A percentile compares a stretch with the other conserved stretches of the same genome.
phyloP scores from a whole-genome alignment of 1,140 invertebrate species.

The Drosophila kepulauana region DNA sequence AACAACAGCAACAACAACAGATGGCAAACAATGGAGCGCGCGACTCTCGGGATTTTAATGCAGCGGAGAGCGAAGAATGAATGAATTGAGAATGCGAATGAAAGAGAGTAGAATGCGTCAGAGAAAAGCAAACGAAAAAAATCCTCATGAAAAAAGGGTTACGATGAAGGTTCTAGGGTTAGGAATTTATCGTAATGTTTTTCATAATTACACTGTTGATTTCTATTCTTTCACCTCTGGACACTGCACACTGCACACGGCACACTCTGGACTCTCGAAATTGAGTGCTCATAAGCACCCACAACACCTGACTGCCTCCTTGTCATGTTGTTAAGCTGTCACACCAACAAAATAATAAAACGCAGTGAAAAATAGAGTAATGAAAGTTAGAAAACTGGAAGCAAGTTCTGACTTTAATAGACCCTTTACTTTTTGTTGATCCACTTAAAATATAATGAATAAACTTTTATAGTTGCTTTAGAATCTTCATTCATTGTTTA shows the following conservation, averaged over 20 bases:
- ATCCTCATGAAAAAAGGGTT: slow-evolving; percentile 43
- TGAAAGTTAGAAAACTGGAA: too few species aligned
- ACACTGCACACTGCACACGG: background rate
- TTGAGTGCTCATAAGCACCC: slow-evolving; percentile 42
- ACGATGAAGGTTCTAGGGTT: background rate
- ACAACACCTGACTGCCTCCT: slow-evolving; percentile 45
- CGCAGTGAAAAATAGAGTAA: background rate
- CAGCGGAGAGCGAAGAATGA: slow-evolving; percentile 22
- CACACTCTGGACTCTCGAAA: slow-evolving; percentile 19
- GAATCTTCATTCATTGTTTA: too few species aligned
- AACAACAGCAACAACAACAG: slow-evolving; percentile 62
- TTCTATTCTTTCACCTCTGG: background rate
- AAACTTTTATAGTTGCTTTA: too few species aligned
- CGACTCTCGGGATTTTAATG: slow-evolving; percentile 51
- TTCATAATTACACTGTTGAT: slow-evolving; percentile 53
- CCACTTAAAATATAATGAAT: too few species aligned
- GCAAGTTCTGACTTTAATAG: too few species aligned
- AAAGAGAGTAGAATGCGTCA: background rate
- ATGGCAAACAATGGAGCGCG: slow-evolving; percentile 63
- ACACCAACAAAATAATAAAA: background rate
- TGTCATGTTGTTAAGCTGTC: slow-evolving; percentile 7
- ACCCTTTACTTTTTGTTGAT: too few species aligned
- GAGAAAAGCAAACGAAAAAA: slow-evolving; percentile 40
- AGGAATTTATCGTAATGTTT: slow-evolving; percentile 28
- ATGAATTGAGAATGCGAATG: slow-evolving; percentile 32